Evolutionary conservation across 2,888 invertebrate genomes (phyloP).

Genomic region (Microctonus aethiopoides): DNA sequence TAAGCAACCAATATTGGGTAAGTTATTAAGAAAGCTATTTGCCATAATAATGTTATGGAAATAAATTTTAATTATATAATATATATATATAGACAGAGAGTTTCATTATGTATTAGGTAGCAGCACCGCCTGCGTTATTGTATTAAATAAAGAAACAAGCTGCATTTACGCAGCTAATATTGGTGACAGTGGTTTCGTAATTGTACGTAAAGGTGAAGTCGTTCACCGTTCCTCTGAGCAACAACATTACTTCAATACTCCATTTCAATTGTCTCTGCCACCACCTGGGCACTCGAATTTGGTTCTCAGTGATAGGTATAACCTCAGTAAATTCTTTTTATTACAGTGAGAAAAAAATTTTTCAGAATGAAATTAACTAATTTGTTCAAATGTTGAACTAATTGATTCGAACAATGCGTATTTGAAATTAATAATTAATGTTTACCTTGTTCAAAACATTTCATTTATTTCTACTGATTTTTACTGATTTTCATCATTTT

Average conservation of each 20-base stretch:
- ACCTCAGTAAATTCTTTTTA: too few relatives aligned
- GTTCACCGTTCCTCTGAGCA: slow-evolving; percentile 96
- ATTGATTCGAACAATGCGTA: too few relatives aligned
- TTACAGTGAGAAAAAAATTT: too few relatives aligned
- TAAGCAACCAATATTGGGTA: slow-evolving; percentile 92
- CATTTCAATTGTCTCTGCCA: slow-evolving; percentile 94
- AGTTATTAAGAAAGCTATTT: slow-evolving; percentile 44
- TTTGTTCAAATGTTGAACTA: too few relatives aligned
- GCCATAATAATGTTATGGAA: too few relatives aligned
- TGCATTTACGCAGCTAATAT: slow-evolving; percentile 96
- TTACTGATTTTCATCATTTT: too few relatives aligned
- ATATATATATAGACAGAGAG: too few relatives aligned
- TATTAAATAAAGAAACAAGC: slow-evolving; percentile 89
- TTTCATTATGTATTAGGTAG: slow-evolving; percentile 75
- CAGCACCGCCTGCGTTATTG: slow-evolving; percentile 97
- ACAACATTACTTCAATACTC: slow-evolving; percentile 99
- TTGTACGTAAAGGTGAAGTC: slow-evolving; percentile 86
- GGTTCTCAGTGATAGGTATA: slow-evolving; percentile 88
- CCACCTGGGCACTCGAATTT: slow-evolving; percentile 89
- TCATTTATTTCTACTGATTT: too few relatives aligned
- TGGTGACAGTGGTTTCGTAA: slow-evolving; percentile 98
- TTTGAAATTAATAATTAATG: too few relatives aligned
- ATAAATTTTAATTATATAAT: too few relatives aligned
- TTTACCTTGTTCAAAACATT: too few relatives aligned
- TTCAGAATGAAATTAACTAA: too few relatives aligned